phyloP scores from a whole-genome alignment of 2,888 invertebrate species.

The Ashinkailepas kermadecensis region DNA sequence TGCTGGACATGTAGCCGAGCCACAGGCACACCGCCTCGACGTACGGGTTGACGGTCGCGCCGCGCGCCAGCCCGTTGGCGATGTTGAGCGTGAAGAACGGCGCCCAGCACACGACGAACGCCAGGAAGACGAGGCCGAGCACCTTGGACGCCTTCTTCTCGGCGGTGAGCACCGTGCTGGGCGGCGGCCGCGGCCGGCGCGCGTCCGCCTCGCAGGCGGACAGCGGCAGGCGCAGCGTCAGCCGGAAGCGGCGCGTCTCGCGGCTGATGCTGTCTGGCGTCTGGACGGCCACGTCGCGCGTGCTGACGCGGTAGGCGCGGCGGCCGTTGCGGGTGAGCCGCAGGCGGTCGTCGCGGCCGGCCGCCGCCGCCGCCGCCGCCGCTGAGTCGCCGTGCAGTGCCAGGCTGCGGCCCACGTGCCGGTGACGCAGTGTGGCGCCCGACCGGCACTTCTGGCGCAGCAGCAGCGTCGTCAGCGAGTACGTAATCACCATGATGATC shows the following conservation, averaged over 20 bases:
- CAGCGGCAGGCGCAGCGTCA: conserved; percentile 30
- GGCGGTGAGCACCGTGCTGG: conserved; percentile 57
- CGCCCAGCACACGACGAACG: conserved; percentile 91
- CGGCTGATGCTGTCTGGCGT: conserved; percentile 62
- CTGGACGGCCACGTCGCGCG: conserved; percentile 61
- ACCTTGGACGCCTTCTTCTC: conserved; percentile 94
- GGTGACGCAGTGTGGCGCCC: conserved; percentile 8
- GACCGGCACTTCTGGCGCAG: conserved; percentile 40
- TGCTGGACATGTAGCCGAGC: conserved; percentile 89
- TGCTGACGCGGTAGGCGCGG: conserved; percentile 39
- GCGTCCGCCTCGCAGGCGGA: conserved; percentile 28
- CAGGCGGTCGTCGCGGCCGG: conserved; percentile 25
- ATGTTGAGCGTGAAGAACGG: conserved; percentile 88
- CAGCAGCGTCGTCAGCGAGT: conserved; percentile 46
- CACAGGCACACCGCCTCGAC: conserved; percentile 81
- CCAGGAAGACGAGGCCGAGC: conserved; percentile 85
- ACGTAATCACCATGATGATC: conserved; percentile 48
- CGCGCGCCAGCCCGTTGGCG: conserved; percentile 70
- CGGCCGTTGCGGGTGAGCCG: conserved; percentile 25
- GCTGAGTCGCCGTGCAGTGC: conserved; percentile 27
- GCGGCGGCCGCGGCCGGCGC: conserved; percentile 27
- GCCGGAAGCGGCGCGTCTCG: conserved; percentile 55
- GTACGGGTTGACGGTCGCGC: conserved; percentile 62
- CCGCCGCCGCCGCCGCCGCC: conserved; percentile 24
- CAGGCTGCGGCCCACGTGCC: conserved; percentile 36